These are phyloP conservation scores for Origma solitaria DNA, from an alignment of 2,113 vertebrate genomes.

Conservation along the genomic window DNA sequence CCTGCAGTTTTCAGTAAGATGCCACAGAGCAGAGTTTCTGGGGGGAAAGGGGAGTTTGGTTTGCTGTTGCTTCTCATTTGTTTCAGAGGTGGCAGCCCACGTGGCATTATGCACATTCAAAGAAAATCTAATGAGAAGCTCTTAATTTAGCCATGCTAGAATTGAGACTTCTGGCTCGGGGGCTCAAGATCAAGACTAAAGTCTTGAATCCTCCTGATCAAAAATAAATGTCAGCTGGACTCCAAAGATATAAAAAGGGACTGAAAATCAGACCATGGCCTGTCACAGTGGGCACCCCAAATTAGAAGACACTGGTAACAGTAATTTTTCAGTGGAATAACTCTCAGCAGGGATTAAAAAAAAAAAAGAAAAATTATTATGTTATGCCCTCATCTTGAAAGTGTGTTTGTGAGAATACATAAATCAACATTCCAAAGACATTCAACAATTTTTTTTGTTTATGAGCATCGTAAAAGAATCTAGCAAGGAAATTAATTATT, in stretches of 20 bases:
- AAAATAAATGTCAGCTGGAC: not conserved
- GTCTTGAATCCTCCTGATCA: not conserved
- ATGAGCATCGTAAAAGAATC: not conserved
- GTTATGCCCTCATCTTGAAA: not conserved
- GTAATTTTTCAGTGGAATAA: not conserved
- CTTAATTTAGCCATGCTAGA: not conserved
- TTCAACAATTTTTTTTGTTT: not conserved
- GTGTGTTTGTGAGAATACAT: not conserved
- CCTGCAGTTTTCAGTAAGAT: not conserved
- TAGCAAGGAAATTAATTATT: not conserved
- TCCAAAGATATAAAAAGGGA: not conserved
- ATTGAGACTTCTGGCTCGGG: not conserved
- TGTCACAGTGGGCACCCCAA: not conserved
- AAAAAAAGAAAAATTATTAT: not conserved
- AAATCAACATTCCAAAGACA: not conserved
- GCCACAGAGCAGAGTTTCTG: not conserved
- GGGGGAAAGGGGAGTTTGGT: not conserved
- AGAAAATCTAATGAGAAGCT: not conserved
- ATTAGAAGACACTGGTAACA: not conserved
- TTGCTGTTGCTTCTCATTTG: not conserved
- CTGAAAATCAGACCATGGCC: not conserved
- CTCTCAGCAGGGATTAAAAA: not conserved
- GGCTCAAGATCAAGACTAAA: not conserved
- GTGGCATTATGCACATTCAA: fast-evolving
- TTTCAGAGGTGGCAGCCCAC: not conserved